Evolutionary conservation across 2,888 invertebrate species (phyloP).

Genomic region (Diarsia rubi): DNA sequence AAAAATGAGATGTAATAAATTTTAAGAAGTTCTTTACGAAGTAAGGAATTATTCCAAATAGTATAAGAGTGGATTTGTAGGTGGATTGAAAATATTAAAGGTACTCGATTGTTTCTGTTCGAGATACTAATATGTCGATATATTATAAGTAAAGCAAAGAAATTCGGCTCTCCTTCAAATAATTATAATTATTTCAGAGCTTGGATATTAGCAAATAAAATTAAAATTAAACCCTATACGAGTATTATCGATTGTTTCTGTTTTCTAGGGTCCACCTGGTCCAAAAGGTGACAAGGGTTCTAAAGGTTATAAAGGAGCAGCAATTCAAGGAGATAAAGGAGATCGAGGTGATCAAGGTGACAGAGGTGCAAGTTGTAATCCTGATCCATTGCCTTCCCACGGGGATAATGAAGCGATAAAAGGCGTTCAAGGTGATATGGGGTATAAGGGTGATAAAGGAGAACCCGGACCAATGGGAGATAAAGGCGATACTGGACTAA

Average conservation of each 20-base stretch:
- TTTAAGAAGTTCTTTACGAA: background rate
- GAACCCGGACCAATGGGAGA: slow-evolving; percentile 91
- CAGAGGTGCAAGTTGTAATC: slow-evolving; percentile 85
- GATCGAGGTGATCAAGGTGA: slow-evolving; percentile 91
- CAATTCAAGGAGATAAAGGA: slow-evolving; percentile 91
- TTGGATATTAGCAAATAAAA: background rate
- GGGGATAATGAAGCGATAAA: slow-evolving; percentile 84
- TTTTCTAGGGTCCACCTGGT: slow-evolving; percentile 92
- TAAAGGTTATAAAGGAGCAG: slow-evolving; percentile 91
- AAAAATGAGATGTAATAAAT: background rate
- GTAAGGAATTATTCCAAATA: background rate
- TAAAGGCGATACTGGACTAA: slow-evolving; percentile 93
- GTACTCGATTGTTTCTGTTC: no score
- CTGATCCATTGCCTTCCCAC: slow-evolving; percentile 72
- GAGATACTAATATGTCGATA: background rate
- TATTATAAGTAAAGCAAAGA: background rate
- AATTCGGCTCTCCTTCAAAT: background rate
- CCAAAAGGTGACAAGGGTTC: slow-evolving; percentile 93
- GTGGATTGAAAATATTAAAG: background rate
- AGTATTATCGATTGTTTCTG: background rate
- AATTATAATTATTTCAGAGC: background rate
- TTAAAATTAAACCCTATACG: background rate
- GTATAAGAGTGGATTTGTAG: background rate
- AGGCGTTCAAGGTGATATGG: slow-evolving; percentile 88
- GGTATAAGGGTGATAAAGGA: slow-evolving; percentile 92